Base-by-base conservation (phyloP, 2,888 invertebrate genomes). In the Panzeria rudis region DNA sequence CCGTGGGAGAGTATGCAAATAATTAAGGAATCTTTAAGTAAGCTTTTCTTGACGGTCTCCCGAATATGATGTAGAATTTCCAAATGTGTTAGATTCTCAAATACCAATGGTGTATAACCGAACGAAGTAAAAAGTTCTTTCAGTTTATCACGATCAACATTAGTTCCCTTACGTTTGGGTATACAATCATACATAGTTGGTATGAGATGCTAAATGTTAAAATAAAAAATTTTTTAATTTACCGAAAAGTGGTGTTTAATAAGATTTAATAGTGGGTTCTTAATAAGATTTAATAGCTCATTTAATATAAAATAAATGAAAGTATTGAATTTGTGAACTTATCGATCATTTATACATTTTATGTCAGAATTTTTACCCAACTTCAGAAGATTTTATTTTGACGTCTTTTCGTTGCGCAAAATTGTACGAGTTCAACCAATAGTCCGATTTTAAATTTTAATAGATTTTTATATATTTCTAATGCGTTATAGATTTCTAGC, bases 1-100 rank as follows among this genome's bases (percentile, higher is more conserved):
- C 93, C 92, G 86, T 93, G 92, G 6, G 92, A 90, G 50, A 92
- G 79, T 66, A 93, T 91, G 82, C 91, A 91, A 7, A 92, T 89
- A 80, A 92, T 89, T 15, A 92, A 59, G 0, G 92, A 92, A 82
- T 92, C 92, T 23, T 87, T 88, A 4, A 88, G 71, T 3, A 87
- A 32, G 1, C 91, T 90, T 13, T 89, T 89, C 0, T 88, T 87
- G 4, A 90, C 91, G 4, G 86, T 87, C 7, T 88, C 87, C 0
- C 90, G 89, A 29, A 93, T 90, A 7, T 73, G 62, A 0, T 86
- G 50, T 13, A 91, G 68, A 29, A 92, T 87, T 11, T 89, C 87
- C 35, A 89, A 17, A 66, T 92, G 90, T 8, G 90, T 88, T 5
- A 91, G 86, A 83, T 92, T 87, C 17, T 90, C 81, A 59, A 82